These are phyloP conservation scores for Marmota flaviventris DNA, from an alignment of 2,113 vertebrate genomes.

Conservation along the genomic window DNA sequence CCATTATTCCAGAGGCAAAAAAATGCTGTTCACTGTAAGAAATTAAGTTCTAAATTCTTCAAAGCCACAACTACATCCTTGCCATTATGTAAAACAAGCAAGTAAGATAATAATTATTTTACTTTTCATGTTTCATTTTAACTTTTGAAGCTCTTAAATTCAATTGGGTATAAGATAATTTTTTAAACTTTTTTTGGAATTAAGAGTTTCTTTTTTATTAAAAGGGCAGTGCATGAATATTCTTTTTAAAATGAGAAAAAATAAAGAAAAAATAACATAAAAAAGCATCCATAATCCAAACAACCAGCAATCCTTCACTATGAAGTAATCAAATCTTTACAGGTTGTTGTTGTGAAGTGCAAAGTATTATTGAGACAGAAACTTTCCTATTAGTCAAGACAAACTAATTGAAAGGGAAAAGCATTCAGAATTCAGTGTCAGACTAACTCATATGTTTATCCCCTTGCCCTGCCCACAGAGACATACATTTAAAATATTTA, in stretches of 20 bases:
- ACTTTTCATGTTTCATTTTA: background rate
- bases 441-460: background rate
- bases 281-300: background rate
- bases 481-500: background rate
- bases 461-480: background rate
- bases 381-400: background rate
- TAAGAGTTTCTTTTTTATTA: background rate
- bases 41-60: constrained; percentile 6
- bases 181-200: background rate
- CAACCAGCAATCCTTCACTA: background rate
- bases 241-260: background rate
- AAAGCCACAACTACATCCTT: background rate
- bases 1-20: background rate
- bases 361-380: constrained; percentile 11
- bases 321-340: background rate
- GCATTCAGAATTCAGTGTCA: background rate
- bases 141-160: constrained; percentile 29
- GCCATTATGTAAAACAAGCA: background rate
- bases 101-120: background rate
- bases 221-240: background rate
- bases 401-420: background rate
- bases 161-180: background rate
- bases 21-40: background rate
- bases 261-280: background rate
- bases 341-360: background rate